Evolutionary conservation across 2,888 invertebrate genomes (phyloP).

Genomic region (Diadegma fenestrale): DNA sequence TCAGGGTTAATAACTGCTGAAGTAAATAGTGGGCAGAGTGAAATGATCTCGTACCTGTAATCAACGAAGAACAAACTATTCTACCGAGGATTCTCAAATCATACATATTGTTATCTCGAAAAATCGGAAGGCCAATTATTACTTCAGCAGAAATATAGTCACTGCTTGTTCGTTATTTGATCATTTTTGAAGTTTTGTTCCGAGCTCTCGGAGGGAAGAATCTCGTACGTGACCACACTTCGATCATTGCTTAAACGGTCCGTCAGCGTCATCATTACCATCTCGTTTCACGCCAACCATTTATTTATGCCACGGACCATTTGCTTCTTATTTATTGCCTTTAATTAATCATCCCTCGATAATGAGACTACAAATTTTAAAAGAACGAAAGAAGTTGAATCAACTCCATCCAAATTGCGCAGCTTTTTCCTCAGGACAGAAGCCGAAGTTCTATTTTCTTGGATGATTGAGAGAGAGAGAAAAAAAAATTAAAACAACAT

Average conservation of each 20-base stretch:
- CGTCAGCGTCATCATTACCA: conserved; percentile 84
- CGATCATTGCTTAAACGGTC: conserved; percentile 83
- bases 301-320: conserved; percentile 81
- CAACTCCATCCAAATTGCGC: neutral
- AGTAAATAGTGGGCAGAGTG: neutral
- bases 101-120: conserved; percentile 2
- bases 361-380: conserved; percentile 79
- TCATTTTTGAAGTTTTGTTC: conserved; percentile 21
- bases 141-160: neutral
- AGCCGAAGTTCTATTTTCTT: neutral
- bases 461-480: neutral
- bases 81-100: neutral
- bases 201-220: conserved; percentile 74
- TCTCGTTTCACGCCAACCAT: conserved; percentile 83
- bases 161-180: neutral
- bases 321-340: conserved; percentile 83
- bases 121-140: conserved; percentile 1
- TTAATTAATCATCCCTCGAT: conserved; percentile 84
- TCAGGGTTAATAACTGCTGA: neutral
- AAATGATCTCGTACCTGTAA: conserved; percentile 8
- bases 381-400: neutral
- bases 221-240: conserved; percentile 74
- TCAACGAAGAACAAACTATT: neutral
- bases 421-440: neutral
- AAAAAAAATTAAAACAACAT: too few relatives aligned